Conservation (phyloP, 1,140 invertebrate species). For the Medauroidea extradentata region DNA sequence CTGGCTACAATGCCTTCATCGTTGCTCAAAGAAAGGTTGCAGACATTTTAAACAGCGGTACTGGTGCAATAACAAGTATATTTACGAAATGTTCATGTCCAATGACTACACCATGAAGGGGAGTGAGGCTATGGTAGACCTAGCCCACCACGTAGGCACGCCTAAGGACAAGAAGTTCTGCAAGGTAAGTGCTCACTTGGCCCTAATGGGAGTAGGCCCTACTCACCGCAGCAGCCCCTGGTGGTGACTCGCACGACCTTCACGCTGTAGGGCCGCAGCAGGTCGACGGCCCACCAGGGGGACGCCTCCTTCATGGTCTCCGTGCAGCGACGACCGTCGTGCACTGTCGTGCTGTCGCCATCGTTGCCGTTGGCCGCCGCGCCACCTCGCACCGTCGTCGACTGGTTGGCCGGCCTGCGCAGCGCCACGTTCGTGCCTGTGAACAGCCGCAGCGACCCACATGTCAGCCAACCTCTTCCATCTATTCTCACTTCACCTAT, state of each 20-base stretch:
- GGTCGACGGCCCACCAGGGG: slow-evolving; percentile 88
- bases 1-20: no score
- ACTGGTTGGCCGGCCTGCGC: slow-evolving; percentile 83
- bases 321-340: slow-evolving; percentile 80
- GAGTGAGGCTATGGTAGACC: no score
- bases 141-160: no score
- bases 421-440: slow-evolving; percentile 80
- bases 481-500: no score
- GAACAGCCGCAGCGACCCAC: slow-evolving; percentile 13
- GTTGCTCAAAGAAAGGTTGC: no score
- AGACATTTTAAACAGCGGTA: no score
- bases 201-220: neutral
- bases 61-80: no score
- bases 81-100: no score
- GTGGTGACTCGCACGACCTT: slow-evolving; percentile 81
- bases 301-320: slow-evolving; percentile 83
- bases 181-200: no score
- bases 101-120: no score
- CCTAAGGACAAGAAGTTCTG: no score
- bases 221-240: slow-evolving; percentile 74
- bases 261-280: slow-evolving; percentile 76
- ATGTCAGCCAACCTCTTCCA: no score
- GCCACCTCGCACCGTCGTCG: slow-evolving; percentile 77
- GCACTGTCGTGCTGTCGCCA: slow-evolving; percentile 73
- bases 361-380: slow-evolving; percentile 79